Evolutionary conservation across 2,888 invertebrate species (phyloP).

Genomic region (Tiliacea citrago): DNA sequence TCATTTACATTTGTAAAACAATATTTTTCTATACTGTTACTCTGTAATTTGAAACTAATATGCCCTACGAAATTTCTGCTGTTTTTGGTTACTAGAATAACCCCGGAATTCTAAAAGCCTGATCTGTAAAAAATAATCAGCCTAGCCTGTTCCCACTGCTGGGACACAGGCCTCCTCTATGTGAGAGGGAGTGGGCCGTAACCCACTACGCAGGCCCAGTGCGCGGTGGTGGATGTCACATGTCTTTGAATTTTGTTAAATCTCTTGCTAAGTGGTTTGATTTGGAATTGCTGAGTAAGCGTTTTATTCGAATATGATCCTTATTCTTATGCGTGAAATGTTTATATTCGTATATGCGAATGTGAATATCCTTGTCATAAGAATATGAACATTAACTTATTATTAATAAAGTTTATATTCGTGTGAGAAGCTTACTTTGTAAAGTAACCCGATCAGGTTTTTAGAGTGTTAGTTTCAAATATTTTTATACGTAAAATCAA

Average conservation of each 20-base stretch:
- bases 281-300: no score
- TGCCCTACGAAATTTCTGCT: background rate
- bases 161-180: background rate
- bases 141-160: background rate
- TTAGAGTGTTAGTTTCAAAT: conserved; percentile 5
- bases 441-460: background rate
- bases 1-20: conserved; percentile 1
- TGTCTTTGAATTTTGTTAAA: no score
- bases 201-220: background rate
- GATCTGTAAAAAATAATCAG: background rate
- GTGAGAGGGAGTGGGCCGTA: background rate
- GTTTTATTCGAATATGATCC: no score
- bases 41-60: background rate
- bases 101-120: background rate
- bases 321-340: no score
- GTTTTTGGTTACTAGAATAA: background rate
- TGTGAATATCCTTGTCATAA: no score
- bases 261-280: no score
- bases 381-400: no score
- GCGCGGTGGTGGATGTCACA: background rate
- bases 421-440: background rate
- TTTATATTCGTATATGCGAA: no score
- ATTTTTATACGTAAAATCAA: conserved; percentile 7
- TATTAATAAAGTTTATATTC: no score
- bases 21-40: conserved; percentile 3